Conservation (phyloP, 1,140 invertebrate species). For the Apolygus lucorum region DNA sequence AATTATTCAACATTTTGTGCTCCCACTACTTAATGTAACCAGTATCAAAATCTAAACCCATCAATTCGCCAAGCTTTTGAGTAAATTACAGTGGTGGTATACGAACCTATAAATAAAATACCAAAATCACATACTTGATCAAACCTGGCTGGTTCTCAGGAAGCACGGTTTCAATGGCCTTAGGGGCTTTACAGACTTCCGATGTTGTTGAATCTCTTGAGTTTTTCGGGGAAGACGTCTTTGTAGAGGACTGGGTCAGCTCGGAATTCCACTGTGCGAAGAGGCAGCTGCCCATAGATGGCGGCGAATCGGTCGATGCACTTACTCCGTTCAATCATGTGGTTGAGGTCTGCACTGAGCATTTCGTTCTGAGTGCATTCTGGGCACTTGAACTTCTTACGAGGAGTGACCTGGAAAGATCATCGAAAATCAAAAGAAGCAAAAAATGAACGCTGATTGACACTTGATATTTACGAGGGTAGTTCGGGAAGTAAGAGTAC, state of each 20-base stretch:
- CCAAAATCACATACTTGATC: no score
- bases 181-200: slow-evolving; percentile 78
- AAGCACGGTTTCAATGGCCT: no score
- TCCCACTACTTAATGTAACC: no score
- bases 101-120: no score
- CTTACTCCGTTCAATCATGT: slow-evolving; percentile 87
- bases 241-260: slow-evolving; percentile 91
- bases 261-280: slow-evolving; percentile 81
- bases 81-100: no score
- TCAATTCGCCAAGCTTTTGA: no score
- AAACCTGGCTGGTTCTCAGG: no score
- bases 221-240: slow-evolving; percentile 75
- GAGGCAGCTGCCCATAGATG: slow-evolving; percentile 79
- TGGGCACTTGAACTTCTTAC: slow-evolving; percentile 97
- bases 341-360: slow-evolving; percentile 82
- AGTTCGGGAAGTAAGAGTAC: no score
- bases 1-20: no score
- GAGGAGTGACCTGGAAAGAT: slow-evolving; percentile 66
- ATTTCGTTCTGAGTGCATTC: slow-evolving; percentile 90
- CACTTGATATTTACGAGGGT: no score
- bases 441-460: no score
- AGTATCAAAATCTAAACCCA: no score
- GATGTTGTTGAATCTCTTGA: slow-evolving; percentile 85
- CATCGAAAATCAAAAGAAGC: background rate
- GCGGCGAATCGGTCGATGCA: slow-evolving; percentile 82